Conservation (phyloP, 2,888 invertebrate genomes). For the Stegana nigrithorax region DNA sequence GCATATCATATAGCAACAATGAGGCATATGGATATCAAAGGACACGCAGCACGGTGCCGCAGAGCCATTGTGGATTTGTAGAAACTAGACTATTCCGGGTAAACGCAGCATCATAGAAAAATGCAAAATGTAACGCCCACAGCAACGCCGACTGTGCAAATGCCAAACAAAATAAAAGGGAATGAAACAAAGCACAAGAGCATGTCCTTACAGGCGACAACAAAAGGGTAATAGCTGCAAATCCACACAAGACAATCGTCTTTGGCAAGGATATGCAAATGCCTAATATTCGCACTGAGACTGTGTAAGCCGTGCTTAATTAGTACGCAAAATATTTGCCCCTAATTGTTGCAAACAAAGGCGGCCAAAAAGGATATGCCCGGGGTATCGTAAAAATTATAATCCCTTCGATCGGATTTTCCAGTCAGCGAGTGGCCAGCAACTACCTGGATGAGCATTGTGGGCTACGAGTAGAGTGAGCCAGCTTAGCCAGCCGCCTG, state of each 20-base stretch:
- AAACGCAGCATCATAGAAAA: too few relatives aligned
- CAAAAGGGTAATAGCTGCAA: conserved; percentile 63
- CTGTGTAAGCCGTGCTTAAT: conserved; percentile 47
- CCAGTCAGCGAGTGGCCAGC: conserved; percentile 45
- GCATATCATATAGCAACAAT: conserved; percentile 43
- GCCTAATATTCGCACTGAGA: background rate
- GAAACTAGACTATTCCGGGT: background rate
- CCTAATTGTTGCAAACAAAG: conserved; percentile 48
- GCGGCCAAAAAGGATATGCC: conserved; percentile 15
- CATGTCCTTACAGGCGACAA: conserved; percentile 43
- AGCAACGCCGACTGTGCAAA: too few relatives aligned
- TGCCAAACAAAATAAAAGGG: too few relatives aligned
- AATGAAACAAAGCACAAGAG: conserved; percentile 4
- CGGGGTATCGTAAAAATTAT: conserved; percentile 36
- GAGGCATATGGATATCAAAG: background rate
- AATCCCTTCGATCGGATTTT: conserved; percentile 63
- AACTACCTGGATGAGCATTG: conserved; percentile 37
- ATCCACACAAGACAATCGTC: conserved; percentile 42
- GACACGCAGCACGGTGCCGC: conserved; percentile 11
- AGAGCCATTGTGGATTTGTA: conserved; percentile 37
- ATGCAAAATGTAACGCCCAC: conserved; percentile 44
- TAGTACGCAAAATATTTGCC: conserved; percentile 65
- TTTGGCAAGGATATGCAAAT: conserved; percentile 50
- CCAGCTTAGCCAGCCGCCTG: too few relatives aligned
- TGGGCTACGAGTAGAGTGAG: conserved; percentile 26